Conservation (phyloP, 2,888 invertebrate species). For the Unio pictorum region DNA sequence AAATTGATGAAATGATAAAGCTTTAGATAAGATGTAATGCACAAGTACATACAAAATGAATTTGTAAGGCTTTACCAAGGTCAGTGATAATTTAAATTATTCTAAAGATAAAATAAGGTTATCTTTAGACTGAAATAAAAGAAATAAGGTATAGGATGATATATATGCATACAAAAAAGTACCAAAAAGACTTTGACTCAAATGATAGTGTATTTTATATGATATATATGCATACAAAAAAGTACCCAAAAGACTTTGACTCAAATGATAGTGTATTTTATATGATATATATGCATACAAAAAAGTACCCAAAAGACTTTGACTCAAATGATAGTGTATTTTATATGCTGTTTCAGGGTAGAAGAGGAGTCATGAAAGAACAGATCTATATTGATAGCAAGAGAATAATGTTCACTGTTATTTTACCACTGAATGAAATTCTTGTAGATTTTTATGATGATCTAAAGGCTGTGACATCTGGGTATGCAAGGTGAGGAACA, state of each 20-base stretch:
- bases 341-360: conserved; percentile 40
- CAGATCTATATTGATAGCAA: conserved; percentile 86
- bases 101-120: too few relatives aligned
- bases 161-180: too few relatives aligned
- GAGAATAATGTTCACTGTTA: conserved; percentile 85
- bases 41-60: too few relatives aligned
- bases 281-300: not conserved
- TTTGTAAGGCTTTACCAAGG: too few relatives aligned
- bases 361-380: conserved; percentile 78
- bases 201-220: not conserved
- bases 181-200: not conserved
- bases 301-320: not conserved
- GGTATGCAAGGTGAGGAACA: conserved; percentile 87
- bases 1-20: too few relatives aligned
- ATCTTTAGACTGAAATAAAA: too few relatives aligned
- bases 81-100: too few relatives aligned
- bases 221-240: too few relatives aligned
- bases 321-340: not conserved
- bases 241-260: not conserved
- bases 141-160: too few relatives aligned
- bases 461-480: conserved; percentile 90
- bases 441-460: conserved; percentile 95
- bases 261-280: not conserved
- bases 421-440: conserved; percentile 92
- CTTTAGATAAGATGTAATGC: too few relatives aligned